Percentiles rank a stretch among this genome's conserved stretches.
Evolutionary conservation across 2,888 invertebrate genomes (phyloP).

Genomic region (Fragum fragum): DNA sequence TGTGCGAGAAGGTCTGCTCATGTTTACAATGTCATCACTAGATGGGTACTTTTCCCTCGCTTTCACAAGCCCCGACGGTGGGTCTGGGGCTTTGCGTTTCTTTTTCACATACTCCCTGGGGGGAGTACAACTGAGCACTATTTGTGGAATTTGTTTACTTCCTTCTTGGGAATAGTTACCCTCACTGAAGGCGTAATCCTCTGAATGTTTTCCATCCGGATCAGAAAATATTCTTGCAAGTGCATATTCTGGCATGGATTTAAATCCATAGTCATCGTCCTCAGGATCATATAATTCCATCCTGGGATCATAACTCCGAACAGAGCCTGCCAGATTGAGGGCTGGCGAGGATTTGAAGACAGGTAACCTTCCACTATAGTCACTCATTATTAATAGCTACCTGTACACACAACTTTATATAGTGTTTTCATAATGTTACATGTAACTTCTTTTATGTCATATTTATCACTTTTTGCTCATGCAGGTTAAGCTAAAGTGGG

Average conservation of each 20-base stretch:
- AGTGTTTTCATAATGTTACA: conserved; percentile 26
- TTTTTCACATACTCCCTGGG: conserved; percentile 39
- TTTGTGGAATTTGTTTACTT: background rate
- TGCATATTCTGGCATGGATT: conserved; percentile 58
- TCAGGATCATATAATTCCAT: conserved; percentile 43
- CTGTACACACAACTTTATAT: background rate
- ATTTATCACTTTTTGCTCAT: conserved; percentile 1
- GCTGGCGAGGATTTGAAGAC: conserved; percentile 40
- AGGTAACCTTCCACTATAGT: conserved; percentile 40
- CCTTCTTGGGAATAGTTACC: background rate
- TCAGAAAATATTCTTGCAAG: conserved; percentile 51
- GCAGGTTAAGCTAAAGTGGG: background rate
- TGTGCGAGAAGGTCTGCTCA: conserved; percentile 15
- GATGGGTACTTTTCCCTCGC: conserved; percentile 59
- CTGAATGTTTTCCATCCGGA: background rate
- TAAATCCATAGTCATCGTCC: conserved; percentile 63
- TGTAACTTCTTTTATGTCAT: background rate
- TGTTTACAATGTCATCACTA: conserved; percentile 61
- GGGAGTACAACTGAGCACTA: conserved; percentile 26
- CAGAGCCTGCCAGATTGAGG: conserved; percentile 39
- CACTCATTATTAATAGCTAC: conserved; percentile 18
- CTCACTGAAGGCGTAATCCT: background rate
- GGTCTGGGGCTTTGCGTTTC: conserved; percentile 62
- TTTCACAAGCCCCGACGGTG: conserved; percentile 31
- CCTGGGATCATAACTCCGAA: conserved; percentile 56